phyloP scores from a whole-genome alignment of 1,140 invertebrate genomes.

The Pogonomyrmex californicus region DNA sequence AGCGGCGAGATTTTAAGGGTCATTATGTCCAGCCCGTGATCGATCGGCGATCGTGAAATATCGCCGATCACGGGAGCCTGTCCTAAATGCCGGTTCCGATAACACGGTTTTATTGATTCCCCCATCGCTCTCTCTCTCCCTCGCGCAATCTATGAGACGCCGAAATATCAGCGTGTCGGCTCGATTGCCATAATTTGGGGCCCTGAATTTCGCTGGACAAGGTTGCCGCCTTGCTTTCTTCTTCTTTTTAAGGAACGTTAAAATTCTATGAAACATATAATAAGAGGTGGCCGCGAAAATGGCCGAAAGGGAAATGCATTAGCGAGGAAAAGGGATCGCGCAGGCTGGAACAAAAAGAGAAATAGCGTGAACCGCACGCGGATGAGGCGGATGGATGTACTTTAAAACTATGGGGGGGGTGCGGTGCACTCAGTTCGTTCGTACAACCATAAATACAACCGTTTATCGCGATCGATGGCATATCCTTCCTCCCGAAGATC shows the following conservation, averaged over 20 bases:
- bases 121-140: slow-evolving; percentile 34
- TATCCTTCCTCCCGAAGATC: background rate
- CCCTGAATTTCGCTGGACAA: slow-evolving; percentile 43
- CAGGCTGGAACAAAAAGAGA: slow-evolving; percentile 57
- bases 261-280: background rate
- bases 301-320: background rate
- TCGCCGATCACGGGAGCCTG: slow-evolving; percentile 34
- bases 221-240: background rate
- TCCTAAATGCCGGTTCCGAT: slow-evolving; percentile 62
- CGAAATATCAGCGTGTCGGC: slow-evolving; percentile 34
- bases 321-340: background rate
- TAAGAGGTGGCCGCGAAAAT: background rate
- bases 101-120: slow-evolving; percentile 73
- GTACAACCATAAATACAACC: background rate
- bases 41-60: slow-evolving; percentile 28
- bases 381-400: background rate
- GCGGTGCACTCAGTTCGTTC: background rate
- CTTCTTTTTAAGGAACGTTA: background rate
- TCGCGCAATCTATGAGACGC: background rate
- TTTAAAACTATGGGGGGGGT: background rate
- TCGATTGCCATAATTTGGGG: slow-evolving; percentile 34
- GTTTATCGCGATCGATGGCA: slow-evolving; percentile 1
- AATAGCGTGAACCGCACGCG: slow-evolving; percentile 35
- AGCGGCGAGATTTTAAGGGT: slow-evolving; percentile 28
- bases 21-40: slow-evolving; percentile 49